Percentiles rank a stretch among this genome's conserved stretches.
These are phyloP conservation scores for Esperia sulphurella DNA, from an alignment of 2,888 invertebrate species.

Conservation along the genomic window DNA sequence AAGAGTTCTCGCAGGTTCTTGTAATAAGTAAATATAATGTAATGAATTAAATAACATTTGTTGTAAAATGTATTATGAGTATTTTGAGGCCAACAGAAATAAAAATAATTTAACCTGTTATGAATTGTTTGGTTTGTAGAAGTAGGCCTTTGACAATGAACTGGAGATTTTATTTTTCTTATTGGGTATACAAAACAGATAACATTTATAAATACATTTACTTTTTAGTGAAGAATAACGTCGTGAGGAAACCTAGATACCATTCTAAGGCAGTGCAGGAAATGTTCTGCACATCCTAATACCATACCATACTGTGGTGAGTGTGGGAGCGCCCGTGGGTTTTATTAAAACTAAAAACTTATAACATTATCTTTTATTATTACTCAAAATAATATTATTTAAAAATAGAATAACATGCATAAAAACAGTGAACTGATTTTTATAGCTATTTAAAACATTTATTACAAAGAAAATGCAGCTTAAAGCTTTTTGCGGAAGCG, in stretches of 20 bases:
- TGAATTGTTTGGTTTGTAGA: slow-evolving; percentile 25
- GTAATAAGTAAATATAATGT: slow-evolving; percentile 54
- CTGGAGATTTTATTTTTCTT: not conserved
- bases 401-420: slow-evolving; percentile 18
- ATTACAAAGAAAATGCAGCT: not conserved
- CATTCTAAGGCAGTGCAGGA: too few relatives aligned
- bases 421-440: slow-evolving; percentile 11
- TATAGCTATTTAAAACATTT: too few relatives aligned
- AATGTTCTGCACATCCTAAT: too few relatives aligned
- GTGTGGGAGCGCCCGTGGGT: not conserved
- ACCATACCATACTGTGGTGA: too few relatives aligned
- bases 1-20: slow-evolving; percentile 59
- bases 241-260: too few relatives aligned
- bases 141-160: not conserved
- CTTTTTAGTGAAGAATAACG: too few relatives aligned
- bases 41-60: slow-evolving; percentile 56
- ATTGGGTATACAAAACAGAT: too few relatives aligned
- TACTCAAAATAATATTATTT: not conserved
- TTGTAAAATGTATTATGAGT: slow-evolving; percentile 73
- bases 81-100: slow-evolving; percentile 75
- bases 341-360: not conserved
- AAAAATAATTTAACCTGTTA: slow-evolving; percentile 51
- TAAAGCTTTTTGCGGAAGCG: slow-evolving; percentile 4
- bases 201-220: too few relatives aligned
- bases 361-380: slow-evolving; percentile 29